A percentile compares a stretch with the other conserved stretches of the same genome.
Conservation (phyloP, 2,888 invertebrate species). For the Apoda limacodes region DNA sequence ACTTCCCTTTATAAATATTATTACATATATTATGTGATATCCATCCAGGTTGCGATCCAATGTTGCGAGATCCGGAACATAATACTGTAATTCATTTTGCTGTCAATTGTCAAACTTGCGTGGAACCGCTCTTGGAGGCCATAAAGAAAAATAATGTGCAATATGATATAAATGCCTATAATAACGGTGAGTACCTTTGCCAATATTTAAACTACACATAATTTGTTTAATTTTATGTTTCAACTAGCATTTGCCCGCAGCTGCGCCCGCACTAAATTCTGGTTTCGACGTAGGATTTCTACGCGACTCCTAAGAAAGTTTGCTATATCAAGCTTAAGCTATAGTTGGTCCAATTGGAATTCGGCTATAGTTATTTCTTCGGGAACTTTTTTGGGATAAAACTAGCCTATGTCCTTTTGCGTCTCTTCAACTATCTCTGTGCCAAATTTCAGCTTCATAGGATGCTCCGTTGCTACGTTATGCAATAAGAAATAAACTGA, state of each 20-base stretch:
- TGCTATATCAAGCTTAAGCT: too few relatives aligned
- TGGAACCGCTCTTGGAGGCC: conserved; percentile 58
- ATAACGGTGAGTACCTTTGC: conserved; percentile 31
- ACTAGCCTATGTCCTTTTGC: too few relatives aligned
- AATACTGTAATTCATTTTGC: conserved; percentile 75
- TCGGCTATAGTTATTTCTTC: too few relatives aligned
- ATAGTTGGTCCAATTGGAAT: too few relatives aligned
- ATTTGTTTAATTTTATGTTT: not conserved
- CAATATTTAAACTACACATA: not conserved
- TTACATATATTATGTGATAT: not conserved
- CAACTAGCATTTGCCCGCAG: not conserved
- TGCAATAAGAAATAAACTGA: too few relatives aligned
- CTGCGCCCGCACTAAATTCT: too few relatives aligned
- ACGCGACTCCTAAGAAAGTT: too few relatives aligned
- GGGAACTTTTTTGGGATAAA: too few relatives aligned
- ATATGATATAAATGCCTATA: conserved; percentile 38
- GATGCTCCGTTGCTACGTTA: too few relatives aligned
- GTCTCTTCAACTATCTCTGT: too few relatives aligned
- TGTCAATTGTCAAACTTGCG: conserved; percentile 59
- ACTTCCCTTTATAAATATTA: not conserved
- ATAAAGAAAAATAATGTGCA: conserved; percentile 28
- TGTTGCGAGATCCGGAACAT: conserved; percentile 62
- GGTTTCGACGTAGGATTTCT: too few relatives aligned
- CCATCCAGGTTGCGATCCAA: conserved; percentile 48
- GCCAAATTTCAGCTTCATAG: too few relatives aligned